These are phyloP conservation scores for Caenorhabditis japonica DNA, from an alignment of 2,888 invertebrate genomes.

Conservation along the genomic window DNA sequence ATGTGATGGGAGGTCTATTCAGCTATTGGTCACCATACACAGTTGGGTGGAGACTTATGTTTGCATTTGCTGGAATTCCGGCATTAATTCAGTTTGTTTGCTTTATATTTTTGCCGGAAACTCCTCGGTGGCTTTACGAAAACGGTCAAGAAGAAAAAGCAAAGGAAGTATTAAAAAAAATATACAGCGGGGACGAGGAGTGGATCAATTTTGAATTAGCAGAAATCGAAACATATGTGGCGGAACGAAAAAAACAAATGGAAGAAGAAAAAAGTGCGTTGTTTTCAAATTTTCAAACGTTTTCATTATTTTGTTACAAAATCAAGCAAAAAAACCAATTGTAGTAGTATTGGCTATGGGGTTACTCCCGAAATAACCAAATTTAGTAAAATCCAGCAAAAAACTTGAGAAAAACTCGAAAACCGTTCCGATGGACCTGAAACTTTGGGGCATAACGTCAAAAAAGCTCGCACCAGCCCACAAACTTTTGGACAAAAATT, in stretches of 20 bases:
- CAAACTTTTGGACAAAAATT: too few species aligned
- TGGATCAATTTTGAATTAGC: slow-evolving; percentile 71
- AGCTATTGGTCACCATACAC: slow-evolving; percentile 77
- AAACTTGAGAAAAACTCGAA: too few species aligned
- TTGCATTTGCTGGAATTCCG: slow-evolving; percentile 80
- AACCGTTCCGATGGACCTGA: too few species aligned
- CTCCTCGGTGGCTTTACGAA: slow-evolving; percentile 78
- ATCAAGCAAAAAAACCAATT: too few species aligned
- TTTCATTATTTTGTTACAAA: too few species aligned
- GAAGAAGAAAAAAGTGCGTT: slow-evolving; percentile 50
- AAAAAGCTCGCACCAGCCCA: too few species aligned
- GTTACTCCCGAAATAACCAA: too few species aligned
- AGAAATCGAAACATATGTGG: slow-evolving; percentile 60
- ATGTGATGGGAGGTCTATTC: slow-evolving; percentile 80
- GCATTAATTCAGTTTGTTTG: slow-evolving; percentile 79
- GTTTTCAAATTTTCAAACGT: too few species aligned
- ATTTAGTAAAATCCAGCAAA: too few species aligned
- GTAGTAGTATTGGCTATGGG: too few species aligned
- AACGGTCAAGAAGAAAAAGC: slow-evolving; percentile 60
- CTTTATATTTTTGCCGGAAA: slow-evolving; percentile 81
- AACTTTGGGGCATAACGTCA: too few species aligned
- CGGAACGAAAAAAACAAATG: slow-evolving; percentile 42
- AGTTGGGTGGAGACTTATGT: slow-evolving; percentile 81
- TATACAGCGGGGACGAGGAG: slow-evolving; percentile 67
- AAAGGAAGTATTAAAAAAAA: slow-evolving; percentile 55